Evolutionary conservation across 2,797 vertebrate genomes (phyloP).

Genomic region (Streptopelia turtur): DNA sequence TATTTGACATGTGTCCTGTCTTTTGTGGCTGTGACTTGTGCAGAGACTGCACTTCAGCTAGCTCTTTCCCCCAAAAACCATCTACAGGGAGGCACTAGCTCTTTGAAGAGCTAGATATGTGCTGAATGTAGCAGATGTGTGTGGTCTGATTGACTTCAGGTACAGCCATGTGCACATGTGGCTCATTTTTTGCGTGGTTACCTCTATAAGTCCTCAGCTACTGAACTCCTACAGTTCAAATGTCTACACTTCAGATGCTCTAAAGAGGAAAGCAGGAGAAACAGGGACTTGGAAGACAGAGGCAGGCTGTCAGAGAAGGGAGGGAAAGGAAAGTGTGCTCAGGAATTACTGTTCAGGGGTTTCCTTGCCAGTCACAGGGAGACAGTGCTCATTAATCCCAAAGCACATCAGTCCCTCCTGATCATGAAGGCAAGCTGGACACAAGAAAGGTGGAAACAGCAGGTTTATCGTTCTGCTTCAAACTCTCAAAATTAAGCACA

Average conservation of each 20-base stretch:
- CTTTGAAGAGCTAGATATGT: neutral
- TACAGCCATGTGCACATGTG: fast-evolving
- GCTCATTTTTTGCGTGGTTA: neutral
- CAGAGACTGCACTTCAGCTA: neutral
- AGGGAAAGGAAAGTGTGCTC: neutral
- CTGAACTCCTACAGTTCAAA: neutral
- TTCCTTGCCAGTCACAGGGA: neutral
- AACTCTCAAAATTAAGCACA: neutral
- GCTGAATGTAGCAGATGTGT: neutral
- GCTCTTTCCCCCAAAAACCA: neutral
- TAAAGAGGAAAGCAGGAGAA: neutral
- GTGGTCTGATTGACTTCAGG: neutral
- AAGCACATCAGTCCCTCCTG: neutral
- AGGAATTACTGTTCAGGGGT: too few relatives aligned
- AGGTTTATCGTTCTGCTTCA: neutral
- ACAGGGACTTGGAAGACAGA: neutral
- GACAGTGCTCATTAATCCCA: neutral
- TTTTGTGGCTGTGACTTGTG: neutral
- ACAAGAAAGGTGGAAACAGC: neutral
- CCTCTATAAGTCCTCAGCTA: neutral
- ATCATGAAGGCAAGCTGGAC: neutral
- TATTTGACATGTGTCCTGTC: fast-evolving
- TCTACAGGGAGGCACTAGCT: neutral
- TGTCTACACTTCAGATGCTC: neutral
- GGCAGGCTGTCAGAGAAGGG: neutral